Evolutionary conservation across 2,113 vertebrate genomes (phyloP), one percentile per base, ranked within the genome.

Genomic region (Nothocercus nigrocapillus): DNA sequence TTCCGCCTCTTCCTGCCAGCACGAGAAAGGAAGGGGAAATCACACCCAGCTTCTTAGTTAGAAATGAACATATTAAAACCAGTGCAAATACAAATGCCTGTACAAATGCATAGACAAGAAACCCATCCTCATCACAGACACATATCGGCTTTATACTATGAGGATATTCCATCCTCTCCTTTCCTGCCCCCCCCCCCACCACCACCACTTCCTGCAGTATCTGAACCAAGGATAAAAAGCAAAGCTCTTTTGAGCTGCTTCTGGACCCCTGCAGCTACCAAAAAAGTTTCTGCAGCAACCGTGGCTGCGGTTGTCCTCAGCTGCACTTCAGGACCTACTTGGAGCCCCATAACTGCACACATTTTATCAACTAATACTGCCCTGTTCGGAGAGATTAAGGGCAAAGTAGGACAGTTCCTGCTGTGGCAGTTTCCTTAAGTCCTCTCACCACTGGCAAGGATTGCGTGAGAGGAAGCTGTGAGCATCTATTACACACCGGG

Each of bases 181-280:
- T 63, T 42, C 24, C 40, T 36, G 28, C 42, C 47, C 63, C 36
- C 8, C 6, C 36, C 47, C 63, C n/a, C n/a, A n/a, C n/a, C n/a
- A n/a, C n/a, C 51, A 58, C 63, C 91, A 72, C 49, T 84, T 89
- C 59, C 20, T 58, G 73, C 36, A 92, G 76, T 79, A 91, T 32
- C 70, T 89, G 61, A 74, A 84, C 56, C 18, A 79, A 89, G 62
- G 70, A 79, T 67, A 66, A 94, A 62, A 92, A 89, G 66, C 91
- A 89, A 92, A 68, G 0, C 1, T 75, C 72, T 66, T 92, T 51
- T 74, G 32, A 87, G 25, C 53, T 78, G 40, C 45, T 76, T 76
- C 28, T 58, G 19, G 84, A 91, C 49, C 76, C 75, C 84, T 53
- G 68, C 32, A 91, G 62, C 22, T 44, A 76, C 34, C 28, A 82